These are phyloP conservation scores for Neofelis nebulosa DNA, from an alignment of 2,113 vertebrate species.

Conservation along the genomic window DNA sequence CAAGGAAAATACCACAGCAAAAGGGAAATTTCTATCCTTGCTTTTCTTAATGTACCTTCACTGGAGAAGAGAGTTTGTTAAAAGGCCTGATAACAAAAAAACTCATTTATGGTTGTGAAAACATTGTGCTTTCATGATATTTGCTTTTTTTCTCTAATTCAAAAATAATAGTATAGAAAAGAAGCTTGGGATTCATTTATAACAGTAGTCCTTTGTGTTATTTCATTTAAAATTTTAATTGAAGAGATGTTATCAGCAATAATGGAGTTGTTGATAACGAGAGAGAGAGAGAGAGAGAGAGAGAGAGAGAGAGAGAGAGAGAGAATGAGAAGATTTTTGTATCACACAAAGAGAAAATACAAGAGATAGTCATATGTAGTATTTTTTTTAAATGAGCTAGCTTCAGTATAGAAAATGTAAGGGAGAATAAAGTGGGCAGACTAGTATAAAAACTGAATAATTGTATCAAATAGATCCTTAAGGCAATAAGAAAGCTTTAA, in stretches of 20 bases:
- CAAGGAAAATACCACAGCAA: background rate
- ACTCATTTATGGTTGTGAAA: background rate
- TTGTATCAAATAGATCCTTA: background rate
- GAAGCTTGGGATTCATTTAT: background rate
- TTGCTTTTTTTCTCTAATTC: background rate
- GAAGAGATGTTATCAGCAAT: background rate
- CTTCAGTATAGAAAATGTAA: background rate
- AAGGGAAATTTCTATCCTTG: background rate
- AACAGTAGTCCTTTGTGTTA: background rate
- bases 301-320: background rate
- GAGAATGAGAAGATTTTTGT: background rate
- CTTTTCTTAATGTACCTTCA: background rate
- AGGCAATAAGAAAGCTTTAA: background rate
- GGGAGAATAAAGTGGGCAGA: background rate
- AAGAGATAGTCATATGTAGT: background rate
- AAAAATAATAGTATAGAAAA: constrained; percentile 25
- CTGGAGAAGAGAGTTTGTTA: background rate
- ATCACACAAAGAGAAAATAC: background rate
- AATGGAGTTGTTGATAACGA: background rate
- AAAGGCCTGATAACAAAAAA: background rate
- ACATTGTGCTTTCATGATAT: background rate
- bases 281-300: background rate
- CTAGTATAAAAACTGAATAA: background rate
- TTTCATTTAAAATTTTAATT: background rate
- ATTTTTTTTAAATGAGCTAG: background rate